Conservation (phyloP, 2,797 vertebrate genomes). For the Champsocephalus esox region DNA sequence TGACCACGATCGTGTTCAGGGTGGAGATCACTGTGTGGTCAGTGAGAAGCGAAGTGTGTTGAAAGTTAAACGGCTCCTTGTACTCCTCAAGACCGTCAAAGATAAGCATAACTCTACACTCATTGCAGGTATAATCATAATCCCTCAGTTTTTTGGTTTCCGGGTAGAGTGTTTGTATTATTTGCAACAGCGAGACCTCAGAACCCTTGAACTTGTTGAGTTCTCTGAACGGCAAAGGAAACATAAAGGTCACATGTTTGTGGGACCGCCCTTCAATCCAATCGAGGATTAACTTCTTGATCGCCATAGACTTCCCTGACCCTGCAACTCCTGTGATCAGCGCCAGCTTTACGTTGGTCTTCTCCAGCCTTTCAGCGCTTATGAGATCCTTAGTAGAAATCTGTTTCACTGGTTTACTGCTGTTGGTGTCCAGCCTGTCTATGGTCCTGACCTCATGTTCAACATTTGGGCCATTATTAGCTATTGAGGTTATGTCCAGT, state of each 20-base stretch:
- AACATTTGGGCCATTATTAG: conserved; percentile 76
- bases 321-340: conserved; percentile 79
- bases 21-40: conserved; percentile 29
- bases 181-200: conserved; percentile 62
- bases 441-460: conserved; percentile 82
- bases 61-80: conserved; percentile 65
- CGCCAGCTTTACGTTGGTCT: neutral
- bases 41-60: conserved; percentile 46
- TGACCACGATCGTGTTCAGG: conserved; percentile 72
- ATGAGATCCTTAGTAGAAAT: conserved; percentile 65
- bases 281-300: conserved; percentile 80
- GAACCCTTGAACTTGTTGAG: conserved; percentile 68
- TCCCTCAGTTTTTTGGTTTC: conserved; percentile 67
- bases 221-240: conserved; percentile 78
- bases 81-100: conserved; percentile 85
- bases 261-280: conserved; percentile 78
- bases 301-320: conserved; percentile 80
- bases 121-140: conserved; percentile 35
- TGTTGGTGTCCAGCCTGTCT: conserved; percentile 61
- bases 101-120: conserved; percentile 77
- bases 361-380: neutral
- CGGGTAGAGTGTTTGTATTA: conserved; percentile 80
- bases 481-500: conserved; percentile 59
- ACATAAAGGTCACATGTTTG: conserved; percentile 73
- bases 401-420: neutral